Conservation (phyloP, 2,113 vertebrate genomes). For the Cyanistes caeruleus region DNA sequence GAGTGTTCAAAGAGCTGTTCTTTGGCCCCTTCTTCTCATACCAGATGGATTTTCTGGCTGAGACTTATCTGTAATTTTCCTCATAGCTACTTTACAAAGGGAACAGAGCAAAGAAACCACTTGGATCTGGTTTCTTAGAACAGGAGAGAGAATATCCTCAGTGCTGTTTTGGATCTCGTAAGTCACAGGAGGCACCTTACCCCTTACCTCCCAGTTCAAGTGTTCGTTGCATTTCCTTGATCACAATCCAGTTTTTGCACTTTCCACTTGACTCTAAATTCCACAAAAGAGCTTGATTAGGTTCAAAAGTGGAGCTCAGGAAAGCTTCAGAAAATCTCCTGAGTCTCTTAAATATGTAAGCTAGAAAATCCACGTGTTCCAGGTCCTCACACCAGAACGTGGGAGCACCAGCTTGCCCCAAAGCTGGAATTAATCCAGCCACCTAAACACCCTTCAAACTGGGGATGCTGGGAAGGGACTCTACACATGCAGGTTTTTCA, state of each 20-base stretch:
- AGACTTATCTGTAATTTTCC: slow-evolving; percentile 58
- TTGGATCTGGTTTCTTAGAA: slow-evolving; percentile 46
- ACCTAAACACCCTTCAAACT: neutral
- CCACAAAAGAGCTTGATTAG: neutral
- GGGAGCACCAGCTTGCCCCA: neutral
- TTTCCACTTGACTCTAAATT: slow-evolving; percentile 27
- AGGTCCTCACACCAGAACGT: neutral
- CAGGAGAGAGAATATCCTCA: slow-evolving; percentile 23
- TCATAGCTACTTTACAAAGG: slow-evolving; percentile 54
- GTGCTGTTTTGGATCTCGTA: neutral
- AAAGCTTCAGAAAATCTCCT: neutral
- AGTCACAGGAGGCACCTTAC: slow-evolving; percentile 47
- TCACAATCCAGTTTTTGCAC: neutral
- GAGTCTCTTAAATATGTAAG: neutral
- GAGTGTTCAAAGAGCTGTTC: slow-evolving; percentile 52
- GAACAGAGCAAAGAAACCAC: slow-evolving; percentile 54
- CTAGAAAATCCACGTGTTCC: neutral
- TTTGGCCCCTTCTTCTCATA: slow-evolving; percentile 62
- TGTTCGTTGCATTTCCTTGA: neutral
- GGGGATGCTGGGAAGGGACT: neutral
- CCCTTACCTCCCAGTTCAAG: slow-evolving; percentile 27
- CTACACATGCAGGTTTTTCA: neutral
- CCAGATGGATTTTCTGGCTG: slow-evolving; percentile 70
- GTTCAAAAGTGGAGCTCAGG: slow-evolving; percentile 18
- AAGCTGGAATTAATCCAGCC: neutral